These are phyloP conservation scores for Phainopepla nitens DNA, from an alignment of 2,113 vertebrate genomes.

Conservation along the genomic window DNA sequence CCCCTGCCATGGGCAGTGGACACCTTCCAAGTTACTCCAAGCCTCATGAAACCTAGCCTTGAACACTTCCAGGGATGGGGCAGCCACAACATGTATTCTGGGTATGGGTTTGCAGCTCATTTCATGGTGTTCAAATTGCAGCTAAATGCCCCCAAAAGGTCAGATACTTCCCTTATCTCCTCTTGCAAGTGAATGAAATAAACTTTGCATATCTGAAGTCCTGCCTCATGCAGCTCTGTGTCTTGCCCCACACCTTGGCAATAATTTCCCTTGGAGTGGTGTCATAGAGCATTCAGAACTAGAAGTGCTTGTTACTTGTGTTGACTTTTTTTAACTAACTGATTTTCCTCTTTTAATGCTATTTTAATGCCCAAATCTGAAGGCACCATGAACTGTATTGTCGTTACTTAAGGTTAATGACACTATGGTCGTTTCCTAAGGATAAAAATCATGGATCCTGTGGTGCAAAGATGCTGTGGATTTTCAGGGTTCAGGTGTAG, in stretches of 20 bases:
- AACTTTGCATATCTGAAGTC: background rate
- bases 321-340: background rate
- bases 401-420: background rate
- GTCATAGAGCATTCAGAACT: background rate
- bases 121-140: background rate
- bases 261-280: background rate
- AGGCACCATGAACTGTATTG: background rate
- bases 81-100: background rate
- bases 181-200: background rate
- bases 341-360: background rate
- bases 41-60: background rate
- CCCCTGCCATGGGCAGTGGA: background rate
- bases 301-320: background rate
- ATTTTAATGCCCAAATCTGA: background rate
- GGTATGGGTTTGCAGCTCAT: background rate
- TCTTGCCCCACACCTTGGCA: background rate
- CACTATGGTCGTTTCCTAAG: background rate
- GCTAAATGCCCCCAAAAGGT: background rate
- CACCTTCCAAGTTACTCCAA: background rate
- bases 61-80: background rate
- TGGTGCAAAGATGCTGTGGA: background rate
- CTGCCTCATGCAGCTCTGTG: background rate
- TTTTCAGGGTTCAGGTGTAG: background rate
- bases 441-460: background rate
- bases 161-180: background rate